Conservation (phyloP, 1,140 invertebrate species). For the Drosophila athabasca region DNA sequence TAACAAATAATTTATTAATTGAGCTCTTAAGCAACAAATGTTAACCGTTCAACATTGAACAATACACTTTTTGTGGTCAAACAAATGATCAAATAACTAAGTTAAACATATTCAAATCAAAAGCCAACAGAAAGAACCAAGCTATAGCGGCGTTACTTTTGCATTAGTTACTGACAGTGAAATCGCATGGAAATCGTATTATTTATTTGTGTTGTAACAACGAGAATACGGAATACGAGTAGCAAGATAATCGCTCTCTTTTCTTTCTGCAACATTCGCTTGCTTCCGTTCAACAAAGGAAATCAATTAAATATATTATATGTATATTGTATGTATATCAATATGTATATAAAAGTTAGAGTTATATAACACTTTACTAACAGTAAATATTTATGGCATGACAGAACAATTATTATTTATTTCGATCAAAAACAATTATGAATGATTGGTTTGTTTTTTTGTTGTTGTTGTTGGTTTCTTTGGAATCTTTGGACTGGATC, state of each 20-base stretch:
- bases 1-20: not conserved
- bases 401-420: constrained; percentile 82
- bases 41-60: constrained; percentile 39
- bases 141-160: not conserved
- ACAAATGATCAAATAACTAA: constrained; percentile 12
- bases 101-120: constrained; percentile 30
- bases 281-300: constrained; percentile 20
- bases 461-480: constrained; percentile 45
- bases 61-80: constrained; percentile 15
- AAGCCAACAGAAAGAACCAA: constrained; percentile 24
- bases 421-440: constrained; percentile 77
- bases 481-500: constrained; percentile 12
- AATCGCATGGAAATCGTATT: constrained; percentile 5
- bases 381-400: constrained; percentile 82
- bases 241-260: not conserved
- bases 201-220: not conserved
- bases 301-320: constrained; percentile 30
- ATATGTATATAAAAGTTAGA: constrained; percentile 66
- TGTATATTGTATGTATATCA: not conserved
- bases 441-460: constrained; percentile 66
- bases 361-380: constrained; percentile 77
- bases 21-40: constrained; percentile 28
- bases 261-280: constrained; percentile 15
- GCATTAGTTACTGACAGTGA: not conserved
- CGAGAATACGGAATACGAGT: no score